phyloP scores from a whole-genome alignment of 2,888 invertebrate genomes.

The Caenorhabditis sp. region DNA sequence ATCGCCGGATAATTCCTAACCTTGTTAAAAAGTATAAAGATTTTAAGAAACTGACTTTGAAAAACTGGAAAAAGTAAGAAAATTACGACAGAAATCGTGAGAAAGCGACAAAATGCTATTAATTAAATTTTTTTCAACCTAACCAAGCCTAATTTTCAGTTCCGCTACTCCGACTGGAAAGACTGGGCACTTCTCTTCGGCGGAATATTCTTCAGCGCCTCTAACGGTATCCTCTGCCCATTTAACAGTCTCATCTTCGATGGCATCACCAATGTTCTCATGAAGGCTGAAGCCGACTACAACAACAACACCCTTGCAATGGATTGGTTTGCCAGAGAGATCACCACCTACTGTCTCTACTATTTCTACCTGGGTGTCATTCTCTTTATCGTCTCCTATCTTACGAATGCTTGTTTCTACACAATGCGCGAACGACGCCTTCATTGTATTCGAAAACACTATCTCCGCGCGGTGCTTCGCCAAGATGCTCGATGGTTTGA shows the following conservation, averaged over 20 bases:
- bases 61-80: too few relatives aligned
- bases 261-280: slow-evolving; percentile 59
- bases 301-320: slow-evolving; percentile 49
- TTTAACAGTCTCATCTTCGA: slow-evolving; percentile 53
- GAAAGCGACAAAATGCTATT: too few relatives aligned
- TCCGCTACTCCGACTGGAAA: slow-evolving; percentile 48
- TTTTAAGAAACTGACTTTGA: too few relatives aligned
- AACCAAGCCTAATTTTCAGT: slow-evolving; percentile 46
- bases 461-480: slow-evolving; percentile 72
- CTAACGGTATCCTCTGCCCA: slow-evolving; percentile 49
- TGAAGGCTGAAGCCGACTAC: slow-evolving; percentile 48
- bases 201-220: slow-evolving; percentile 44
- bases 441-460: slow-evolving; percentile 72
- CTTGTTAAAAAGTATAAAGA: too few relatives aligned
- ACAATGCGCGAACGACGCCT: slow-evolving; percentile 73
- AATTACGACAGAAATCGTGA: too few relatives aligned
- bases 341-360: slow-evolving; percentile 45
- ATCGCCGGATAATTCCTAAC: too few relatives aligned
- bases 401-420: slow-evolving; percentile 71
- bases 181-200: slow-evolving; percentile 55
- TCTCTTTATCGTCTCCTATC: slow-evolving; percentile 39
- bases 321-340: slow-evolving; percentile 39
- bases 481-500: slow-evolving; percentile 74
- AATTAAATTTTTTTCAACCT: too few relatives aligned
- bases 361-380: slow-evolving; percentile 51